A percentile compares a stretch with the other conserved stretches of the same genome.
Conservation (phyloP, 2,888 invertebrate species). For the Dermolepida albohirtum region DNA sequence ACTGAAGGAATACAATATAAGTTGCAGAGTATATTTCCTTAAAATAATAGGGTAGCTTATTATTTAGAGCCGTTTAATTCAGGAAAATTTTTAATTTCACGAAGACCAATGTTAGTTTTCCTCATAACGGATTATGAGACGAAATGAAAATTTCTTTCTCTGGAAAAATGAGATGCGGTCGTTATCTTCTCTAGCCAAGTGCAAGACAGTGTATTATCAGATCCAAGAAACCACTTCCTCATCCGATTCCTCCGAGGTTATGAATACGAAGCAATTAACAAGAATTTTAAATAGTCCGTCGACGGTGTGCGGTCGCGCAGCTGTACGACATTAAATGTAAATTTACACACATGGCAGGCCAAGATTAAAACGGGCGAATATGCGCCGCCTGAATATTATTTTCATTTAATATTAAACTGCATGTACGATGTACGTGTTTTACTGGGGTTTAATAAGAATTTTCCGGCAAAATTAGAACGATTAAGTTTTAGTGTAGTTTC, state of each 20-base stretch:
- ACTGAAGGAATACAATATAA: too few relatives aligned
- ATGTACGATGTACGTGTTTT: constrained; percentile 23
- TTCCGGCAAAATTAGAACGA: constrained; percentile 1
- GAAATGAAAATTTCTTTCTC: too few relatives aligned
- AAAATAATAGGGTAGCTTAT: too few relatives aligned
- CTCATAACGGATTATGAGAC: too few relatives aligned
- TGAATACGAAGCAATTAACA: constrained; percentile 11
- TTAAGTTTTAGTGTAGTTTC: too few relatives aligned
- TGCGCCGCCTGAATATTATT: constrained; percentile 26
- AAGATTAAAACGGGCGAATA: constrained; percentile 7
- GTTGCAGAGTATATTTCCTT: too few relatives aligned
- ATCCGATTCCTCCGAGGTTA: background rate
- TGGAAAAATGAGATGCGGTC: too few relatives aligned
- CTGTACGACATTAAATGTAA: constrained; percentile 26
- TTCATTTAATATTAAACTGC: constrained; percentile 34
- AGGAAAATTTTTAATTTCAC: too few relatives aligned
- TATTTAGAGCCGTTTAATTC: too few relatives aligned
- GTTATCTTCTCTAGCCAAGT: too few relatives aligned
- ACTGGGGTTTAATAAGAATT: constrained; percentile 15
- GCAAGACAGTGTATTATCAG: background rate
- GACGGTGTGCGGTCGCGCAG: constrained; percentile 1
- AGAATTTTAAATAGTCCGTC: constrained; percentile 3
- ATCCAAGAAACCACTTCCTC: constrained; percentile 2
- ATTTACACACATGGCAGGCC: constrained; percentile 31
- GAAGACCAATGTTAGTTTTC: too few relatives aligned